Evolutionary conservation across 2,113 vertebrate species (phyloP).

Genomic region (Entosphenus tridentatus): DNA sequence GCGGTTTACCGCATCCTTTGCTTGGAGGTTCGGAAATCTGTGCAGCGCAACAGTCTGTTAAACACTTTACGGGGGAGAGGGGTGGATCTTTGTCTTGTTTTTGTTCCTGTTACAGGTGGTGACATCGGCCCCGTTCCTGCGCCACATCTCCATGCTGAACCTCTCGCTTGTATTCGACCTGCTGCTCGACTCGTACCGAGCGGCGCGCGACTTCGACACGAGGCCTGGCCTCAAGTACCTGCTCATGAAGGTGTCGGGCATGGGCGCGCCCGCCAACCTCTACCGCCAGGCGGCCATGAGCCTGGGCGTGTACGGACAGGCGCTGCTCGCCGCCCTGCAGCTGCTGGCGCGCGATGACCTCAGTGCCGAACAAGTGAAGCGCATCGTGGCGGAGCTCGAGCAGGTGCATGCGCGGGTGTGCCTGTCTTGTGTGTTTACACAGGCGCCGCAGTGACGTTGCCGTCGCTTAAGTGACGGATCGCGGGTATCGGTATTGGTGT

Average conservation of each 20-base stretch:
- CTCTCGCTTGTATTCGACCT: constrained; percentile 83
- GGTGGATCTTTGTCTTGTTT: no score
- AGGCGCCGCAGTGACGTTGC: no score
- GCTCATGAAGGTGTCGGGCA: constrained; percentile 84
- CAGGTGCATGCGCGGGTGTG: constrained; percentile 32
- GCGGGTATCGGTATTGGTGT: no score
- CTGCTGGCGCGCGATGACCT: constrained; percentile 60
- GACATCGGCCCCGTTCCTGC: constrained; percentile 47
- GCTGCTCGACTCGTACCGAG: constrained; percentile 76
- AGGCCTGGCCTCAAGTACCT: constrained; percentile 80
- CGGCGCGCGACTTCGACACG: constrained; percentile 75
- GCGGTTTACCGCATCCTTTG: no score
- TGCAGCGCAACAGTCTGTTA: no score
- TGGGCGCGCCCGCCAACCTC: constrained; percentile 66
- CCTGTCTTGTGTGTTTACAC: no score
- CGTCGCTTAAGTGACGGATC: no score
- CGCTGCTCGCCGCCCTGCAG: constrained; percentile 46
- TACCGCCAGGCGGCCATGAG: constrained; percentile 92
- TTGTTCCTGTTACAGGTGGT: no score
- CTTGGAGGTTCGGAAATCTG: no score
- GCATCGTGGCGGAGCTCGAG: constrained; percentile 64
- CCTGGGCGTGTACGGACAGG: constrained; percentile 83
- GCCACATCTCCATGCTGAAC: constrained; percentile 91
- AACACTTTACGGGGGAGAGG: no score
- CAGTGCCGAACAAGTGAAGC: constrained; percentile 66